A percentile compares a stretch with the other conserved stretches of the same genome.
Conservation (phyloP, 2,888 invertebrate genomes). For the Heliconius erato region DNA sequence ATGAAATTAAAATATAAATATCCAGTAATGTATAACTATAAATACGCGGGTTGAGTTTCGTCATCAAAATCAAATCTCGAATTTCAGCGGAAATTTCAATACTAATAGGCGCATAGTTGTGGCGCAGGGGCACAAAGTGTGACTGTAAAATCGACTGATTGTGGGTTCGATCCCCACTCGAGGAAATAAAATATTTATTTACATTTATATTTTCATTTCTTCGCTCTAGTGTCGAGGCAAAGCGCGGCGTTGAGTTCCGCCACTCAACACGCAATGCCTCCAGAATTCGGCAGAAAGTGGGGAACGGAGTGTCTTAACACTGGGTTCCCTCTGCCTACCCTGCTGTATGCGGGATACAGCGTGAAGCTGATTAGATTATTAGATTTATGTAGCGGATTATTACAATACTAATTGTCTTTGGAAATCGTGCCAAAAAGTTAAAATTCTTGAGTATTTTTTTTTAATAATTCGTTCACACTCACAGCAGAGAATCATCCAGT, state of each 20-base stretch:
- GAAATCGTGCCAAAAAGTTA: not conserved
- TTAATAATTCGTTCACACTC: slow-evolving; percentile 30
- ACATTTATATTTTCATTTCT: too few species aligned
- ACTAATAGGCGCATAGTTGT: too few species aligned
- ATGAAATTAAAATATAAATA: slow-evolving; percentile 11
- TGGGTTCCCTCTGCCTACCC: not conserved
- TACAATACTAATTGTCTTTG: not conserved
- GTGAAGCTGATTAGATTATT: too few species aligned
- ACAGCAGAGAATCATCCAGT: slow-evolving; percentile 34
- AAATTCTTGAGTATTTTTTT: slow-evolving; percentile 16
- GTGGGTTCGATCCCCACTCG: too few species aligned
- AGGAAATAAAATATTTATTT: too few species aligned
- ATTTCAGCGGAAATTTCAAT: not conserved
- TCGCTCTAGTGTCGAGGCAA: too few species aligned
- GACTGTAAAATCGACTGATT: too few species aligned
- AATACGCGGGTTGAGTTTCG: too few species aligned
- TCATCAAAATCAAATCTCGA: not conserved
- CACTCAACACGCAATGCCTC: too few species aligned
- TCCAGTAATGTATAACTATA: not conserved
- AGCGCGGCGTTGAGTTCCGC: too few species aligned
- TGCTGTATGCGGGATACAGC: not conserved
- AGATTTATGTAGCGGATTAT: not conserved
- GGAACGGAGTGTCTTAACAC: not conserved
- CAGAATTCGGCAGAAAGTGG: too few species aligned
- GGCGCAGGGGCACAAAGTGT: too few species aligned